Conservation (phyloP, 2,888 invertebrate species). For the Leptothorax acervorum region DNA sequence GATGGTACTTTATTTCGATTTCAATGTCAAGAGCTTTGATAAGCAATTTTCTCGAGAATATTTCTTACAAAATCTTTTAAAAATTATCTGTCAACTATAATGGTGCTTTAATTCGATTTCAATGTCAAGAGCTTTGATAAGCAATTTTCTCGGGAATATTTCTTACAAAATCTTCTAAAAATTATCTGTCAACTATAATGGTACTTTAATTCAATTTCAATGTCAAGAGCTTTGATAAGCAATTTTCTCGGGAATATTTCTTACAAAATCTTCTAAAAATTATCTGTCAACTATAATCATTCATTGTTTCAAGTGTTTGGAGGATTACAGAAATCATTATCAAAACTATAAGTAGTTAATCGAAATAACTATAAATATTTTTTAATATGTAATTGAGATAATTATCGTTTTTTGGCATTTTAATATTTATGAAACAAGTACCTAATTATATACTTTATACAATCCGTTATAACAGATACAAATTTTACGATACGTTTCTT, state of each 20-base stretch:
- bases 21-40: not conserved
- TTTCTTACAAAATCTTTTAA: not conserved
- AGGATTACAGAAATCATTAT: not conserved
- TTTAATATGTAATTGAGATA: not conserved
- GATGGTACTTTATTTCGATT: not conserved
- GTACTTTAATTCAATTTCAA: too few species aligned
- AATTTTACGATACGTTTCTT: not conserved
- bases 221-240: too few species aligned
- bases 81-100: not conserved
- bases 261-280: too few species aligned
- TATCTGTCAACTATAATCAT: not conserved
- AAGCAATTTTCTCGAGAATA: not conserved
- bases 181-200: not conserved
- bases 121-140: too few species aligned
- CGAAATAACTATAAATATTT: not conserved
- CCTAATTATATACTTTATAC: not conserved
- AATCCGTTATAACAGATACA: not conserved
- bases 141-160: too few species aligned
- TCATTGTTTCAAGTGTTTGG: not conserved
- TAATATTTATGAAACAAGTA: not conserved
- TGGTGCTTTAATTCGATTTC: too few species aligned
- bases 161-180: too few species aligned
- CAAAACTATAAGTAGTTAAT: not conserved
- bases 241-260: too few species aligned
- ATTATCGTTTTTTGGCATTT: not conserved